Conservation (phyloP, 2,113 vertebrate genomes). For the Channa argus region DNA sequence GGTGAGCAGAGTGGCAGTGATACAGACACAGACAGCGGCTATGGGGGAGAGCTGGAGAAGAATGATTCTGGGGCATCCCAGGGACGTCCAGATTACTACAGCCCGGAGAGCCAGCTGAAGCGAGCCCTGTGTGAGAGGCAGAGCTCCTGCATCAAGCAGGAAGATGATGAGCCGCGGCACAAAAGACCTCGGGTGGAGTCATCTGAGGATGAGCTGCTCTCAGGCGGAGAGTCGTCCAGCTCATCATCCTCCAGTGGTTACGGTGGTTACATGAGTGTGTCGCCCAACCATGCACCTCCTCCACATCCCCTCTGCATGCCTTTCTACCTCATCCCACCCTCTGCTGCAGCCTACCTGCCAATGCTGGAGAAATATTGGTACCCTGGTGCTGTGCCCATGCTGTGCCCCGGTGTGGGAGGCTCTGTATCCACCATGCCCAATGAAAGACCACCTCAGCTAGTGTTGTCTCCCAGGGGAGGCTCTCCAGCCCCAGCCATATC, state of each 20-base stretch:
- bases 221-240: slow-evolving; percentile 78
- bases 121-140: slow-evolving; percentile 82
- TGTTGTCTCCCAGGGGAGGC: slow-evolving; percentile 89
- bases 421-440: slow-evolving; percentile 85
- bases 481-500: slow-evolving; percentile 83
- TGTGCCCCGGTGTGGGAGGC: slow-evolving; percentile 90
- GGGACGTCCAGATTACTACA: slow-evolving; percentile 78
- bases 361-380: slow-evolving; percentile 99
- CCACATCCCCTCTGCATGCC: slow-evolving; percentile 93
- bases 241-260: slow-evolving; percentile 78
- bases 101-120: slow-evolving; percentile 84
- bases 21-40: slow-evolving; percentile 98
- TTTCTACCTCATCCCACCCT: slow-evolving; percentile 95
- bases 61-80: slow-evolving; percentile 78
- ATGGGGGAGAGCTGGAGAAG: slow-evolving; percentile 94
- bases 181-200: slow-evolving; percentile 89
- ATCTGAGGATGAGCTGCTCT: slow-evolving; percentile 86
- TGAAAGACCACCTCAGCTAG: slow-evolving; percentile 84
- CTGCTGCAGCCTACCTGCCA: slow-evolving; percentile 94
- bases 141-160: slow-evolving; percentile 88
- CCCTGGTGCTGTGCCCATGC: slow-evolving; percentile 89
- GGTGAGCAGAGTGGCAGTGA: slow-evolving; percentile 96
- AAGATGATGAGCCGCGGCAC: slow-evolving; percentile 88
- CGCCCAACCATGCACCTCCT: slow-evolving; percentile 86
- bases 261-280: slow-evolving; percentile 87